phyloP scores from a whole-genome alignment of 2,113 vertebrate species.

The Dipodomys stephensi region DNA sequence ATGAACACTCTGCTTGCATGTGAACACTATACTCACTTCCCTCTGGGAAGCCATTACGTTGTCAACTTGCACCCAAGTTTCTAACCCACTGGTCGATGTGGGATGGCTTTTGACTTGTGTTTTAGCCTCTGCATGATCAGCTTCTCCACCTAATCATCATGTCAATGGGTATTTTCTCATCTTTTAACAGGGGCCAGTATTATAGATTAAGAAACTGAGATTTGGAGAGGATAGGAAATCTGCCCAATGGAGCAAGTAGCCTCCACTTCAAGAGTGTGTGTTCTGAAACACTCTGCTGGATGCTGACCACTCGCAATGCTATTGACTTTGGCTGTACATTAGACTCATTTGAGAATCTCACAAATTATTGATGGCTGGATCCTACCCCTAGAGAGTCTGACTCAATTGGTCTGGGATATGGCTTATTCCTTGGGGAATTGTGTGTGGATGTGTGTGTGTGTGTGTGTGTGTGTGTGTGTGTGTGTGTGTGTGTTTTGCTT shows the following conservation, averaged over 20 bases:
- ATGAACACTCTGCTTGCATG: too few relatives aligned
- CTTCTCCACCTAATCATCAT: background rate
- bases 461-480: too few relatives aligned
- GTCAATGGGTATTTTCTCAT: background rate
- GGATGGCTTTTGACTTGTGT: background rate
- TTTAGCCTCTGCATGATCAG: background rate
- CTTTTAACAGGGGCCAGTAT: background rate
- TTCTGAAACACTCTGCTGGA: background rate
- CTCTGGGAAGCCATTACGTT: background rate
- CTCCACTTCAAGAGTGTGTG: background rate
- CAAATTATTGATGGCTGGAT: constrained; percentile 6
- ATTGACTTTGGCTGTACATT: background rate
- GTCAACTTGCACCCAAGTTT: constrained; percentile 23
- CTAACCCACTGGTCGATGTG: background rate
- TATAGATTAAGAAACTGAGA: background rate
- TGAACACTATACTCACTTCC: background rate
- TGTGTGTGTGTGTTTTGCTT: background rate
- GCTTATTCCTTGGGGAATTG: background rate
- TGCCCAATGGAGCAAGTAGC: background rate
- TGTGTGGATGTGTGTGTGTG: too few relatives aligned
- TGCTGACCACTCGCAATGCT: background rate
- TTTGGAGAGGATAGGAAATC: background rate
- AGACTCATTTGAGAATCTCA: background rate
- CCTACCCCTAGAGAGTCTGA: background rate
- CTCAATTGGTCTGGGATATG: background rate